Evolutionary conservation across 2,113 vertebrate genomes (phyloP), one percentile per base, ranked within the genome.

Genomic region (Anhinga rufa): DNA sequence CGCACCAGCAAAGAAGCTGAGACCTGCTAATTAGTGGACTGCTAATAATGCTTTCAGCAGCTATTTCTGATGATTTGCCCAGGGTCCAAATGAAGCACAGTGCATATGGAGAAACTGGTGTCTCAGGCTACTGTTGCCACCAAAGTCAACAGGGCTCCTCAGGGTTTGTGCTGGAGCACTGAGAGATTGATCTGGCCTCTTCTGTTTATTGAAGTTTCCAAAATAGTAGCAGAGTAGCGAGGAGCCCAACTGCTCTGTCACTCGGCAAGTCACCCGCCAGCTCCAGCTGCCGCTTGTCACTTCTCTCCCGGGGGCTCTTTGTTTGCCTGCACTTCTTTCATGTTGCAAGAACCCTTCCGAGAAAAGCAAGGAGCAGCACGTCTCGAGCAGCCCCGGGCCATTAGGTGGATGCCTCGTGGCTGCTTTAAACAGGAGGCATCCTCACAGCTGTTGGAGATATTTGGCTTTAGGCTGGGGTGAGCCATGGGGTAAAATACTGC

Each of bases 161-260:
- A 17, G 42, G 21, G 34, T 74, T 97, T 78, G 48, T 77, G 55
- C 34, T 66, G 48, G 64, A 85, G 42, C n/a, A 60, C 58, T 48
- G 71, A 70, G 78, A 90, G 58, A 52, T 74, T 85, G 95, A 91
- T 96, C 64, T 68, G 75, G 51, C 66, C 79, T 90, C 68, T 94
- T 93, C 51, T 97, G 95, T 95, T 97, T 97, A 91, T 87, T 97
- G 90, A 81, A 55, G 91, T 94, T 97, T 95, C 95, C 96, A 97
- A 96, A 96, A 95, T 82, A 96, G 96, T 38, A 97, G 93, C 96
- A 83, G 86, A 34, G 84, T 16, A 80, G 68, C 0, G 4, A 91
- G 60, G 64, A 94, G 44, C 55, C 78, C 95, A 86, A 95, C 71
- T 83, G 94, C 87, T 92, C 89, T 93, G 95, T 93, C 97, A 95